A percentile compares a stretch with the other conserved stretches of the same genome.
These are phyloP conservation scores for Oxystoma pomonae DNA, from an alignment of 2,888 invertebrate genomes.

Conservation along the genomic window DNA sequence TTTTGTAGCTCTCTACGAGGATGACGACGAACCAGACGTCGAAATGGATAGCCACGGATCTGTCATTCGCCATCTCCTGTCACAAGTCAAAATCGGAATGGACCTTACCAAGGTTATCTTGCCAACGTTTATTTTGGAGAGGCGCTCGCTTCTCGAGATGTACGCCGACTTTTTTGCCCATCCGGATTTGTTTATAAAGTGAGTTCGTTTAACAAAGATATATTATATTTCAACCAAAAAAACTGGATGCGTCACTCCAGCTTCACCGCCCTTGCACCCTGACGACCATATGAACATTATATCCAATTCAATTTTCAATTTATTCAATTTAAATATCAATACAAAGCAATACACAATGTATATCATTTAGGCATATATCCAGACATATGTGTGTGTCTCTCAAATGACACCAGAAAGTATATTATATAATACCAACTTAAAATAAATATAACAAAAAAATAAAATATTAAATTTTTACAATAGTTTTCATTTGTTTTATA, in stretches of 20 bases:
- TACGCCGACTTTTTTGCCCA: slow-evolving; percentile 99
- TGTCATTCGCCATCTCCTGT: slow-evolving; percentile 92
- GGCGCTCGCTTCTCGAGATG: slow-evolving; percentile 97
- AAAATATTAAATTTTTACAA: too few relatives aligned
- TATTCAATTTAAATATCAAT: too few relatives aligned
- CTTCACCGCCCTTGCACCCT: too few relatives aligned
- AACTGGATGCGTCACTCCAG: too few relatives aligned
- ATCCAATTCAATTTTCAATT: not conserved
- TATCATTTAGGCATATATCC: too few relatives aligned
- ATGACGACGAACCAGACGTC: slow-evolving; percentile 84
- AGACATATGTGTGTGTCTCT: too few relatives aligned
- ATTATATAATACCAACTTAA: too few relatives aligned
- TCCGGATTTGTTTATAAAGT: slow-evolving; percentile 94
- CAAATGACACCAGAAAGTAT: too few relatives aligned
- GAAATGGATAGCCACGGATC: slow-evolving; percentile 96
- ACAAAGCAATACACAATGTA: too few relatives aligned
- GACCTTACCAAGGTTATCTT: slow-evolving; percentile 98
- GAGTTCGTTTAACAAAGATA: slow-evolving; percentile 38
- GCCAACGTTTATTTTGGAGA: slow-evolving; percentile 97
- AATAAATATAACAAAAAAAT: too few relatives aligned
- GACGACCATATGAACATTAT: too few relatives aligned
- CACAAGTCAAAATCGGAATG: slow-evolving; percentile 99
- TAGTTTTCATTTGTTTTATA: too few relatives aligned
- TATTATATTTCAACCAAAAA: not conserved
- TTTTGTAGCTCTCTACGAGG: slow-evolving; percentile 92